phyloP scores from a whole-genome alignment of 2,797 vertebrate genomes.

The Lagorchestes hirsutus region DNA sequence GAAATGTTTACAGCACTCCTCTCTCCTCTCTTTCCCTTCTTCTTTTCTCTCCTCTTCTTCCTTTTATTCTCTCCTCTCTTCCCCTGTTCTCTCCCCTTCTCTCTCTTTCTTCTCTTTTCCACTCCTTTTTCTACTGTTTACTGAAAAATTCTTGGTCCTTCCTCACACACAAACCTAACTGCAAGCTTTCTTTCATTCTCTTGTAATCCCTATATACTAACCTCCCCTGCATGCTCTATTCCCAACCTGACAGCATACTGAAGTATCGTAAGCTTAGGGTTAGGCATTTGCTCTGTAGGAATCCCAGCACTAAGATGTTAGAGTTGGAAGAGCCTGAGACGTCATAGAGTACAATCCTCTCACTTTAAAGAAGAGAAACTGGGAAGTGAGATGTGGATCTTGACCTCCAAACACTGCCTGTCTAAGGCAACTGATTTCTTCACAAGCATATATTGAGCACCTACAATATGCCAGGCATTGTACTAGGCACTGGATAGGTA shows the following conservation, averaged over 20 bases:
- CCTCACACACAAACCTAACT: background rate
- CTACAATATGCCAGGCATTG: background rate
- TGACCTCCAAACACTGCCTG: background rate
- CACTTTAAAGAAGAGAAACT: background rate
- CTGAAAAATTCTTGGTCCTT: background rate
- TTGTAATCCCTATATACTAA: background rate
- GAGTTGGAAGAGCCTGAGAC: background rate
- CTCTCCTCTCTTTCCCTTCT: too few relatives aligned
- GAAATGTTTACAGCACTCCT: background rate
- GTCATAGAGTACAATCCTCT: background rate
- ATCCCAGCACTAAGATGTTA: background rate
- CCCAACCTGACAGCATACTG: background rate
- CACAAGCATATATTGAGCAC: too few relatives aligned
- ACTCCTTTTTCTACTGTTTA: too few relatives aligned
- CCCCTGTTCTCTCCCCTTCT: background rate
- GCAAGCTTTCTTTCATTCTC: background rate
- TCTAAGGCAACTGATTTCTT: background rate
- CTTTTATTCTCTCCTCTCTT: fast-evolving
- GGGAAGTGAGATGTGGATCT: background rate
- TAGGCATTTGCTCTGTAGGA: background rate
- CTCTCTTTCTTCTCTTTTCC: too few relatives aligned
- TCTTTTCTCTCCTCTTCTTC: too few relatives aligned
- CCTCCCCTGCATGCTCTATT: background rate
- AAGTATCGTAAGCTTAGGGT: background rate
- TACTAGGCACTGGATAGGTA: background rate